Conservation (phyloP, 2,113 vertebrate species). For the Otus sunia region DNA sequence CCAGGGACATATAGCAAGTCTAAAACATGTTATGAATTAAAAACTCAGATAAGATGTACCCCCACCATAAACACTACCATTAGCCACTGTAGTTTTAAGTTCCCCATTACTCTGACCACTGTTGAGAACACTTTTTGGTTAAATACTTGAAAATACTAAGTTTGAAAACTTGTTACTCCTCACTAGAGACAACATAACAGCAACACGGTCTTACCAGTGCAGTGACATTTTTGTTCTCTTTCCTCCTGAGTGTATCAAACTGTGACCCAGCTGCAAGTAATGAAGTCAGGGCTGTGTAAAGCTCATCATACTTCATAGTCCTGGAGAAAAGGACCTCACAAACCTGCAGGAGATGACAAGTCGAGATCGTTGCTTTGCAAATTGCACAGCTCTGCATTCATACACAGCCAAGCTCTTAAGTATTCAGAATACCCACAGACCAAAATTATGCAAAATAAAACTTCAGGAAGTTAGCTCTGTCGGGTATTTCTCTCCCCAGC, state of each 20-base stretch:
- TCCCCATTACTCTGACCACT: not conserved
- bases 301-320: slow-evolving; percentile 86
- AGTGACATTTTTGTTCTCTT: slow-evolving; percentile 88
- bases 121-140: rapidly evolving
- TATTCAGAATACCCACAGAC: not conserved
- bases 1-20: not conserved
- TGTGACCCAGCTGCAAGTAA: slow-evolving; percentile 91
- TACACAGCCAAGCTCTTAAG: not conserved
- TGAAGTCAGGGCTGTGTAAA: slow-evolving; percentile 86
- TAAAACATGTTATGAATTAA: not conserved
- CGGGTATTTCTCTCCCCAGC: not conserved
- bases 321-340: slow-evolving; percentile 90
- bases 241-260: slow-evolving; percentile 89
- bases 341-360: slow-evolving; percentile 75
- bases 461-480: not conserved
- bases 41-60: not conserved
- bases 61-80: rapidly evolving
- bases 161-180: not conserved
- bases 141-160: not conserved
- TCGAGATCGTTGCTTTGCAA: not conserved
- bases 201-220: slow-evolving; percentile 78
- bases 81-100: not conserved
- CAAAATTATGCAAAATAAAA: not conserved
- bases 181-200: not conserved
- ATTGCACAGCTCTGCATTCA: not conserved